A percentile compares a stretch with the other conserved stretches of the same genome.
These are phyloP conservation scores for Calliopsis andreniformis DNA, from an alignment of 1,140 invertebrate species.

Conservation along the genomic window DNA sequence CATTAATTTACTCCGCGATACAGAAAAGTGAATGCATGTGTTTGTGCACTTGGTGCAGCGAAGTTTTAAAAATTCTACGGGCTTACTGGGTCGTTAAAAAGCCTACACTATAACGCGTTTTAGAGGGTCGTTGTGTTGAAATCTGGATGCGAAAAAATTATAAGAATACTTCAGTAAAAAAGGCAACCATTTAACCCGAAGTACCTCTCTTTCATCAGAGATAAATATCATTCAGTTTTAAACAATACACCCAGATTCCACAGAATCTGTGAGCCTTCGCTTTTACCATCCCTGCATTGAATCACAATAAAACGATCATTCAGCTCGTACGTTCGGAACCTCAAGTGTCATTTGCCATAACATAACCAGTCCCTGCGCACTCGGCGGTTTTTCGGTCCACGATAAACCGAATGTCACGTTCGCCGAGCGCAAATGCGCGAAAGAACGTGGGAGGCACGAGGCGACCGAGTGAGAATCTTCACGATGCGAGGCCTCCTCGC, in stretches of 20 bases:
- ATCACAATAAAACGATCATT: too few species aligned
- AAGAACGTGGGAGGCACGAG: constrained; percentile 43
- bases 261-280: too few species aligned
- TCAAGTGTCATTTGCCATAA: not conserved
- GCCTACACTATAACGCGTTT: too few species aligned
- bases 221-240: too few species aligned
- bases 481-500: constrained; percentile 2
- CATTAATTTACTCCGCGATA: constrained; percentile 12
- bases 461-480: constrained; percentile 26
- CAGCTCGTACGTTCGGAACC: too few species aligned
- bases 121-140: too few species aligned
- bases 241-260: too few species aligned
- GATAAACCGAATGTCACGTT: not conserved
- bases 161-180: too few species aligned
- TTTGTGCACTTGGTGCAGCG: constrained; percentile 15
- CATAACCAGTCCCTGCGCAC: not conserved
- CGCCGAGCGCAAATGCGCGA: not conserved
- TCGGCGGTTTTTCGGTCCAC: not conserved
- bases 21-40: constrained; percentile 23
- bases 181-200: too few species aligned
- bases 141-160: too few species aligned
- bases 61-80: not conserved
- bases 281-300: too few species aligned
- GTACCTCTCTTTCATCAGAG: too few species aligned
- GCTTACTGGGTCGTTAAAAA: constrained; percentile 1